Evolutionary conservation across 2,113 vertebrate genomes (phyloP).

Genomic region (Thomomys bottae): DNA sequence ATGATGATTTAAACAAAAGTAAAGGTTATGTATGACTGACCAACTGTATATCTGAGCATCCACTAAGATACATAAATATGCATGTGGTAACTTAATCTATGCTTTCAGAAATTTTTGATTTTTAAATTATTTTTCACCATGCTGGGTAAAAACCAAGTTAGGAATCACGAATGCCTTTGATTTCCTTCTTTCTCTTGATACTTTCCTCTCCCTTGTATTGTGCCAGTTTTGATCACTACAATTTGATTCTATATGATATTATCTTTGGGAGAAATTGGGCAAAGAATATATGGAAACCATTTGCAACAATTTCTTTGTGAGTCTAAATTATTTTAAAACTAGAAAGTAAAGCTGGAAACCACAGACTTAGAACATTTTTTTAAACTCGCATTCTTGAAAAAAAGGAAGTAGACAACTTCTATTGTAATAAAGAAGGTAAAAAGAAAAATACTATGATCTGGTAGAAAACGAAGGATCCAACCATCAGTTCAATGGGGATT

Average conservation of each 20-base stretch:
- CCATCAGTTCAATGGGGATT: background rate
- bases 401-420: background rate
- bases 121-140: no score
- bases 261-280: background rate
- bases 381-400: background rate
- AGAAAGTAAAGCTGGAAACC: background rate
- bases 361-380: background rate
- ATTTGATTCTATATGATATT: background rate
- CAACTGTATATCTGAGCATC: no score
- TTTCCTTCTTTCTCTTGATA: no score
- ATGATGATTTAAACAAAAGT: no score
- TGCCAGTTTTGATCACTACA: background rate
- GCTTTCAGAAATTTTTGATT: no score
- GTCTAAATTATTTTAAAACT: background rate
- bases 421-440: background rate
- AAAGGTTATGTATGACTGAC: no score
- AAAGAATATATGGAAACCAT: background rate
- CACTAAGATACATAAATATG: no score
- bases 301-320: background rate
- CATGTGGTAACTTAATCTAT: no score
- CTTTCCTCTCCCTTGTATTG: no score
- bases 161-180: no score
- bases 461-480: background rate
- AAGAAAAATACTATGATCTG: background rate
- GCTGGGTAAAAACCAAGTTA: no score